phyloP scores from a whole-genome alignment of 2,113 vertebrate species.

The Phainopepla nitens region DNA sequence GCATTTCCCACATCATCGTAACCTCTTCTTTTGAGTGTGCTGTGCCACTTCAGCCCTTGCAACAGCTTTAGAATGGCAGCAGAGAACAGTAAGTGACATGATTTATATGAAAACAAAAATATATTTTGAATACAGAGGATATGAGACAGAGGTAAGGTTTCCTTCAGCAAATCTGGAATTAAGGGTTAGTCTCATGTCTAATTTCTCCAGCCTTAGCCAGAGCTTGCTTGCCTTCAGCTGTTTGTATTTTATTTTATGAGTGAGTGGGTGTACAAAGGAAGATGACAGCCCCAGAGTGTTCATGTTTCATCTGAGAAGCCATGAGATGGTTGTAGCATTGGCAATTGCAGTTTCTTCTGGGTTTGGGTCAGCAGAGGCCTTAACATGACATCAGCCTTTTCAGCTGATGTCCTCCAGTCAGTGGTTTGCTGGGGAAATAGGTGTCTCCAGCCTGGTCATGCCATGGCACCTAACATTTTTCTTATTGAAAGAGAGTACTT shows the following conservation, averaged over 20 bases:
- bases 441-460: not conserved
- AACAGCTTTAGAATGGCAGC: not conserved
- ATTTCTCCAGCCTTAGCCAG: not conserved
- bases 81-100: not conserved
- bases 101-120: constrained; percentile 23
- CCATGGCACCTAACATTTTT: not conserved
- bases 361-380: not conserved
- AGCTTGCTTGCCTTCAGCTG: not conserved
- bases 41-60: not conserved
- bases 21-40: not conserved
- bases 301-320: not conserved
- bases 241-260: constrained; percentile 3
- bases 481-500: not conserved
- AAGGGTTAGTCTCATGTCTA: not conserved
- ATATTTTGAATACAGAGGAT: constrained; percentile 25
- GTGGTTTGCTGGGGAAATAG: not conserved
- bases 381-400: not conserved
- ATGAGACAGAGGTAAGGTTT: constrained; percentile 38
- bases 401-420: not conserved
- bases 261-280: not conserved
- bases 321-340: not conserved
- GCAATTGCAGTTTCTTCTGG: not conserved
- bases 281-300: not conserved
- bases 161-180: constrained; percentile 25
- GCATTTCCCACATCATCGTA: not conserved